phyloP scores from a whole-genome alignment of 92 coral and sea anemone species.

The Zoanthus sansibaricus region DNA sequence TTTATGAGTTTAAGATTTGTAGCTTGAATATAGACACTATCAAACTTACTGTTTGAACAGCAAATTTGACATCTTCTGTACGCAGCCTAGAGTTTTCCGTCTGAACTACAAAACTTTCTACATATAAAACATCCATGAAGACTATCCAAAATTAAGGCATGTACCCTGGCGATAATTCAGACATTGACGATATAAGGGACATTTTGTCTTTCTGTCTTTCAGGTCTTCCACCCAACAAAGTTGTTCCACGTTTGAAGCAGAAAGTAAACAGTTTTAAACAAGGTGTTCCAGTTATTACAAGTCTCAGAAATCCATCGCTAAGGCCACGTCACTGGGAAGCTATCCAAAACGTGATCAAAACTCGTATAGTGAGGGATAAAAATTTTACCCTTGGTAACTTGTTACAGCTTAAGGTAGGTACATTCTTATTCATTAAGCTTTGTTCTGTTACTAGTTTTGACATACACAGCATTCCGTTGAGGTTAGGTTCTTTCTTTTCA shows the following conservation, averaged over 20 bases:
- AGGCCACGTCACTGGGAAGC: constrained; percentile 98
- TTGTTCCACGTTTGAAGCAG: constrained; percentile 84
- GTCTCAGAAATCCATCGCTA: constrained; percentile 92
- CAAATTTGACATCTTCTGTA: no score
- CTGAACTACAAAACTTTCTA: no score
- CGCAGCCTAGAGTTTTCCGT: no score
- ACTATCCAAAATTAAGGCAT: no score
- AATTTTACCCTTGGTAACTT: constrained; percentile 88
- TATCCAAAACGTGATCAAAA: constrained; percentile 80
- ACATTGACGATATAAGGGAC: not conserved
- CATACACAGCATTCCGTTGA: no score
- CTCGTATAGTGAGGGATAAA: constrained; percentile 87
- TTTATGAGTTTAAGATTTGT: no score
- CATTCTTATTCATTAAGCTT: not conserved
- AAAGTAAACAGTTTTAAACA: constrained; percentile 90
- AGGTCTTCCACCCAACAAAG: constrained; percentile 96
- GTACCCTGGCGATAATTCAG: not conserved
- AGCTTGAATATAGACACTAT: no score
- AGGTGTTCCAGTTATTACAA: constrained; percentile 95
- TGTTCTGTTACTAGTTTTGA: not conserved
- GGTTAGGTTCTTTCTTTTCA: no score
- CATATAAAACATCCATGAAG: no score
- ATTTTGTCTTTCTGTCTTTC: not conserved
- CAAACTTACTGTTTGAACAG: no score
- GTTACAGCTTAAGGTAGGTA: constrained; percentile 80